These are phyloP conservation scores for Mesodorylaimus sp. DNA, from an alignment of 2,888 invertebrate genomes.

Conservation along the genomic window DNA sequence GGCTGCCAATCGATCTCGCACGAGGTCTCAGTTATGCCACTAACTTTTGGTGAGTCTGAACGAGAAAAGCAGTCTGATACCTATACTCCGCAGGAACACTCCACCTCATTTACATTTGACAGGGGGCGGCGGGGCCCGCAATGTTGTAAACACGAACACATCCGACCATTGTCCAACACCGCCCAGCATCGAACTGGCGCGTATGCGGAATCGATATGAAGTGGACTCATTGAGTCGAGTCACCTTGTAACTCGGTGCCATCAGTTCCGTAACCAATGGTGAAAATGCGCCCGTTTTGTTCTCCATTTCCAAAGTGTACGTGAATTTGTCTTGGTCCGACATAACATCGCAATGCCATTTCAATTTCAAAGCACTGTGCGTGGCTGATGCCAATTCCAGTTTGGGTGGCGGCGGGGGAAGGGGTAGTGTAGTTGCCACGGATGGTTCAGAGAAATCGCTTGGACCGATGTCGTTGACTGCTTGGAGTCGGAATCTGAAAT, in stretches of 20 bases:
- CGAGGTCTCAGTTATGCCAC: slow-evolving; percentile 16
- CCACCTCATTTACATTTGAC: slow-evolving; percentile 43
- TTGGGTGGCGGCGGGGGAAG: slow-evolving; percentile 61
- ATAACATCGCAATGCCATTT: slow-evolving; percentile 49
- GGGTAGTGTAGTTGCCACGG: slow-evolving; percentile 54
- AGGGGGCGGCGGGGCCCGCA: slow-evolving; percentile 57
- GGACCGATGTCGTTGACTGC: slow-evolving; percentile 64
- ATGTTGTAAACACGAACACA: slow-evolving; percentile 50
- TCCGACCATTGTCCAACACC: slow-evolving; percentile 61
- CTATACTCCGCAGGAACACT: background rate
- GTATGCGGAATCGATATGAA: slow-evolving; percentile 59
- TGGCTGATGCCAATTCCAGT: slow-evolving; percentile 47
- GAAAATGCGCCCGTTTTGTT: slow-evolving; percentile 34
- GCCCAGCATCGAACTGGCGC: slow-evolving; percentile 59
- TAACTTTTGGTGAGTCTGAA: background rate
- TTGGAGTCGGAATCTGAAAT: slow-evolving; percentile 55
- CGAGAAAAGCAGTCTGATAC: background rate
- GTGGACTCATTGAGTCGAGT: slow-evolving; percentile 63
- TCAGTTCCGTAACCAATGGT: slow-evolving; percentile 52
- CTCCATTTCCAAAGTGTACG: slow-evolving; percentile 65
- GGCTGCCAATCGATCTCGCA: slow-evolving; percentile 49
- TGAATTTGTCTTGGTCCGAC: slow-evolving; percentile 32
- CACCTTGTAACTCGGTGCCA: slow-evolving; percentile 56
- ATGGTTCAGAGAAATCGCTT: slow-evolving; percentile 52
- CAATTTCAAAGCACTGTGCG: slow-evolving; percentile 56